These are phyloP conservation scores for Drosophila bocqueti DNA, from an alignment of 1,140 invertebrate genomes.

Conservation along the genomic window DNA sequence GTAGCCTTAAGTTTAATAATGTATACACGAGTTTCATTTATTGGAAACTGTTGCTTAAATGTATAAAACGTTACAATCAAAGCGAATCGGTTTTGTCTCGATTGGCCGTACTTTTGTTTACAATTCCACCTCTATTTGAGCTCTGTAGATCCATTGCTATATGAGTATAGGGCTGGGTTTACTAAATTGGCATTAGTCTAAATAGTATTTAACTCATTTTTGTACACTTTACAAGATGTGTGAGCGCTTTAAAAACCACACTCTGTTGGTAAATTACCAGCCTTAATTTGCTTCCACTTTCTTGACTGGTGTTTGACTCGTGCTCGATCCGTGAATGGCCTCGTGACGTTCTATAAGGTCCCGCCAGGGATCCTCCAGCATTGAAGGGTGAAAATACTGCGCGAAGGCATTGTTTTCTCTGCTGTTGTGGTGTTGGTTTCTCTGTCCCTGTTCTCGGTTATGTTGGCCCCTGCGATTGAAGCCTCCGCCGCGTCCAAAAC, in stretches of 20 bases:
- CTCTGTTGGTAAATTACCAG: not conserved
- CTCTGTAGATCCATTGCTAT: not conserved
- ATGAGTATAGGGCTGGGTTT: not conserved
- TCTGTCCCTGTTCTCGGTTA: slow-evolving; percentile 18
- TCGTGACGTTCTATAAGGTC: slow-evolving; percentile 68
- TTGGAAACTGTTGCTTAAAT: slow-evolving; percentile 56
- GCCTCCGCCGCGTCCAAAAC: slow-evolving; percentile 44
- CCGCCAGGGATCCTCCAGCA: slow-evolving; percentile 79
- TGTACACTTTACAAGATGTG: slow-evolving; percentile 4
- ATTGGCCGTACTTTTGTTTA: not conserved
- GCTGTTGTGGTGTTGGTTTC: slow-evolving; percentile 1
- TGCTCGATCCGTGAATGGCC: slow-evolving; percentile 50
- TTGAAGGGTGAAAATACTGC: slow-evolving; percentile 70
- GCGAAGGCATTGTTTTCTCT: slow-evolving; percentile 23
- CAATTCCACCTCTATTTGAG: not conserved
- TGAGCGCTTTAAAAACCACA: not conserved
- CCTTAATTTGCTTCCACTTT: slow-evolving; percentile 1
- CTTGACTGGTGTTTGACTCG: not conserved
- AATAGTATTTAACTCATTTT: not conserved
- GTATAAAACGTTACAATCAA: slow-evolving; percentile 55
- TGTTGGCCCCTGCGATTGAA: slow-evolving; percentile 33
- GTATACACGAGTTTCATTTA: slow-evolving; percentile 37
- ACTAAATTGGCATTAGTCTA: no score
- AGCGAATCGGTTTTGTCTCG: not conserved
- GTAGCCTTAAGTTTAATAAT: slow-evolving; percentile 43